Percentiles rank a stretch among this genome's conserved stretches.
phyloP scores from a whole-genome alignment of 2,113 vertebrate genomes.

The Sinocyclocheilus maitianheensis region DNA sequence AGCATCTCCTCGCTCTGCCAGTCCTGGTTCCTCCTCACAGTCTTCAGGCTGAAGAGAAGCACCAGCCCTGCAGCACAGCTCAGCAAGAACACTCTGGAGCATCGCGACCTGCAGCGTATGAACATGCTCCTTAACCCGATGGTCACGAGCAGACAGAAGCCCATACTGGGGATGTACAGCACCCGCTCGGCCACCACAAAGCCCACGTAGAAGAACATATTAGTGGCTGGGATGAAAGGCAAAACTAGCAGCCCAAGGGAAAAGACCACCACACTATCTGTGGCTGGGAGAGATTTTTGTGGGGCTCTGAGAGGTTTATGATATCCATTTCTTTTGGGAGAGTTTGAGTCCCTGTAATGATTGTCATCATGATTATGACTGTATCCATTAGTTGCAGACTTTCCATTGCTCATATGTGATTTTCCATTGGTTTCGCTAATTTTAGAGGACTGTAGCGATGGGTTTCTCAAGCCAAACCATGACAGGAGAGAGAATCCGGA shows the following conservation, averaged over 20 bases:
- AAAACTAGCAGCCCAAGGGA: conserved; percentile 90
- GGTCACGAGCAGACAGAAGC: conserved; percentile 95
- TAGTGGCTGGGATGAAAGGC: conserved; percentile 95
- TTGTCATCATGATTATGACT: conserved; percentile 69
- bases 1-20: conserved; percentile 94
- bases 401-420: conserved; percentile 83
- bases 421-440: conserved; percentile 83
- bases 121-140: conserved; percentile 87
- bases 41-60: conserved; percentile 89
- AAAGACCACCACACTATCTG: conserved; percentile 87
- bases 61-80: conserved; percentile 84
- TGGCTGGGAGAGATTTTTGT: conserved; percentile 83
- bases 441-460: conserved; percentile 48
- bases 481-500: conserved; percentile 81
- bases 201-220: conserved; percentile 98
- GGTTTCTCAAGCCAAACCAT: conserved; percentile 79
- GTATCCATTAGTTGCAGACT: conserved; percentile 88
- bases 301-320: conserved; percentile 56
- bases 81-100: conserved; percentile 84
- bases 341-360: conserved; percentile 27
- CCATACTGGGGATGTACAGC: conserved; percentile 99
- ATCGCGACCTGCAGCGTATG: conserved; percentile 79
- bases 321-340: conserved; percentile 70
- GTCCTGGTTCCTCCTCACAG: conserved; percentile 90
- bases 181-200: conserved; percentile 99